These are phyloP conservation scores for Fabriciana adippe DNA, from an alignment of 2,888 invertebrate genomes.

Conservation along the genomic window DNA sequence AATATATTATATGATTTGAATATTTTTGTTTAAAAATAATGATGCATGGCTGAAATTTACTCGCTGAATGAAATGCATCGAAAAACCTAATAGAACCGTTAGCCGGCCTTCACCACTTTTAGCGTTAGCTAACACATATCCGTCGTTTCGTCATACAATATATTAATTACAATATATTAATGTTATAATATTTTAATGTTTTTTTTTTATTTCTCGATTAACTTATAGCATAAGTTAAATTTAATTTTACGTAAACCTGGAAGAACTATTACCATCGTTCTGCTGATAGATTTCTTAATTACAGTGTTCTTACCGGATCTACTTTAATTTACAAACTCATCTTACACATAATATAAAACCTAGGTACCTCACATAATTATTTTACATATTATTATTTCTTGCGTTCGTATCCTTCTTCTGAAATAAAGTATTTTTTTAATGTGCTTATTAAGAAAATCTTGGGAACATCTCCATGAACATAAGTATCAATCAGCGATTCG, in stretches of 20 bases:
- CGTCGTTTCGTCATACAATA: not conserved
- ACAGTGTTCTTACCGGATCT: no score
- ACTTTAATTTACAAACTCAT: no score
- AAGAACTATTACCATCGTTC: no score
- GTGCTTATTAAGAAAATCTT: constrained; percentile 41
- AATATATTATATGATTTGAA: constrained; percentile 26
- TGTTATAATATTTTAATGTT: no score
- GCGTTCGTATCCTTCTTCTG: not conserved
- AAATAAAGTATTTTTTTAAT: not conserved
- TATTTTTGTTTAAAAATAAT: not conserved
- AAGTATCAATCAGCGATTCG: constrained; percentile 69
- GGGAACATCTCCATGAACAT: constrained; percentile 59
- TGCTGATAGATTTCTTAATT: no score
- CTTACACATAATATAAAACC: no score
- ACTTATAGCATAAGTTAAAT: no score
- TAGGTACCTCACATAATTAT: no score
- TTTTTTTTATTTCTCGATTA: no score
- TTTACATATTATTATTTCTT: not conserved
- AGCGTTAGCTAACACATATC: not conserved
- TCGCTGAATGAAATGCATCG: constrained; percentile 42
- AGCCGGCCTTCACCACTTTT: constrained; percentile 51
- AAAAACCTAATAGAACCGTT: constrained; percentile 59
- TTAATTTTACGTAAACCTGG: no score
- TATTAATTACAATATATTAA: no score
- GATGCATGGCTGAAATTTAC: not conserved